Conservation (phyloP, 1,140 invertebrate genomes). For the Solen grandis region DNA sequence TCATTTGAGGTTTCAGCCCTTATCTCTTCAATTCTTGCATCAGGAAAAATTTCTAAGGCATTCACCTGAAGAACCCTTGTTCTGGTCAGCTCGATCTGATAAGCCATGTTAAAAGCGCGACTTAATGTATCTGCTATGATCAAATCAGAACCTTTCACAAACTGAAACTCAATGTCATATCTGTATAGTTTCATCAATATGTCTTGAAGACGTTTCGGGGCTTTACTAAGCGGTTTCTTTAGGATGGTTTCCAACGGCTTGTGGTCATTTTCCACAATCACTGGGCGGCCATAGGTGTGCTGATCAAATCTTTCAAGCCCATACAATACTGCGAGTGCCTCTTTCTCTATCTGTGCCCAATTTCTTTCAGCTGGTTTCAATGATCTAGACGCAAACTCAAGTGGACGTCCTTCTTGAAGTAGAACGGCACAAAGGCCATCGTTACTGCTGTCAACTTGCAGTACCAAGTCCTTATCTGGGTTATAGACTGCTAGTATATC, state of each 20-base stretch:
- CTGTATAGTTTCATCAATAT: constrained; percentile 11
- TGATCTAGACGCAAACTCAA: constrained; percentile 81
- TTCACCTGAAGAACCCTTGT: neutral
- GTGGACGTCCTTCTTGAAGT: constrained; percentile 79
- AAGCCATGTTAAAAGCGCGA: constrained; percentile 30
- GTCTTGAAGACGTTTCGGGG: constrained; percentile 35
- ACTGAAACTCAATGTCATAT: constrained; percentile 10
- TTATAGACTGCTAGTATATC: constrained; percentile 65
- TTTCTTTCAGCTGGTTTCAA: constrained; percentile 79
- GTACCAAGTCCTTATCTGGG: constrained; percentile 38
- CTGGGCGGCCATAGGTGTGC: constrained; percentile 66
- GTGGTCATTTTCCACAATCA: constrained; percentile 73
- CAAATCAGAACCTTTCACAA: constrained; percentile 1
- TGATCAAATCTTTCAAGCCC: constrained; percentile 66
- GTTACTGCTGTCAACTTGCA: constrained; percentile 63
- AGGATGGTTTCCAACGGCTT: constrained; percentile 78
- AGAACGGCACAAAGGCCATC: constrained; percentile 79
- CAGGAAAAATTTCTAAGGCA: constrained; percentile 7
- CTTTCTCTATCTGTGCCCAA: constrained; percentile 81
- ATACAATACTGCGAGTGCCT: constrained; percentile 82
- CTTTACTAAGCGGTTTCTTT: constrained; percentile 71
- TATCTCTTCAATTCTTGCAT: constrained; percentile 50
- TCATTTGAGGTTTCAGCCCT: constrained; percentile 40
- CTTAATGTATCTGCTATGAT: constrained; percentile 43
- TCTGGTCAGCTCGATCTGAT: constrained; percentile 23